Base-by-base conservation (phyloP, 2,113 vertebrate species). In the Perca schrenkii region DNA sequence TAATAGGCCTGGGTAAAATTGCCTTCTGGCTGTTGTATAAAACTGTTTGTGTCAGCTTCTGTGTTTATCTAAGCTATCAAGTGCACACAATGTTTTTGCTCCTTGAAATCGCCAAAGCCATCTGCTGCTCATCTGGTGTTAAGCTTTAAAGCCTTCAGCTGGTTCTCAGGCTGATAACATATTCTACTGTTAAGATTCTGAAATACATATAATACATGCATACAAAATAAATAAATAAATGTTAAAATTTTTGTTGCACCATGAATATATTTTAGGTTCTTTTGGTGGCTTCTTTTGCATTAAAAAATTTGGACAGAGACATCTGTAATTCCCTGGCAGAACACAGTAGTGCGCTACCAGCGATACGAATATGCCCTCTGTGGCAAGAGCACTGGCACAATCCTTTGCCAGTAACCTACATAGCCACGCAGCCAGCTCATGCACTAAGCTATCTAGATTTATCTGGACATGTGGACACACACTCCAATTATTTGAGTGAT, bases 21-120 rank as follows among this genome's bases (percentile, higher is more conserved):
- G 8, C 14, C 14, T 6, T 54, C 22, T 47, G 14, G n/a, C 3
- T 4, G 6, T 61, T 66, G 16, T 52, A 4, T 57, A 50, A 34
- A 28, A 56, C 31, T 31, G 28, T 77, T 83, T 43, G 50, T 11
- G 0, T 77, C 63, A 40, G 34, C 25, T 19, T 28, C 6, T 34
- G 16, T 68, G 19, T 74, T 77, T 88, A 56, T 77, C 66, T 56
- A 4, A 50, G 46, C 15, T 31, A 4, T 21, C 16, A 68, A 13
- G 47, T 52, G 25, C 25, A 58, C 14, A 76, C 62, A 0, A 15
- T 15, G 19, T 77, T 14, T 68, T 64, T 54, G 62, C 21, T 25
- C 10, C 66, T 56, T 71, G 47, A 88, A 94, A 93, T 93, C 93
- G 84, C 17, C 25, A 65, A 76, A 88, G 53, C 91, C 91, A 84